Percentiles rank a stretch among this genome's conserved stretches.
Conservation (phyloP, 2,888 invertebrate genomes). For the Aphodius granarius region DNA sequence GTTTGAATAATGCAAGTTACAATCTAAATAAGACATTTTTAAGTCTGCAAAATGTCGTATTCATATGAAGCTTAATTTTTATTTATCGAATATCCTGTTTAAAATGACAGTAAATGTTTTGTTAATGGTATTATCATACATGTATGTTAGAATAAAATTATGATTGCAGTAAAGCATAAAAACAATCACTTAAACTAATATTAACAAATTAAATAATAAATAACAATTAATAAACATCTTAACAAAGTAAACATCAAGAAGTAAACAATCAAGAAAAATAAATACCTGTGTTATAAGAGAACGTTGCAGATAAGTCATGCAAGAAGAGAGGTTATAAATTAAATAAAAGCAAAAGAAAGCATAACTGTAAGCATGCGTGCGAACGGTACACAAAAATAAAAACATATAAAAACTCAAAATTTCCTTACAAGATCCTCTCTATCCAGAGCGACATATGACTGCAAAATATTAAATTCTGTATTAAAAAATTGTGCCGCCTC, state of each 20-base stretch:
- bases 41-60: too few relatives aligned
- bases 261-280: not conserved
- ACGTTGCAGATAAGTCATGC: constrained; percentile 9
- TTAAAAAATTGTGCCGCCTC: constrained; percentile 18
- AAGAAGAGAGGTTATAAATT: not conserved
- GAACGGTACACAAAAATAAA: constrained; percentile 28
- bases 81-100: too few relatives aligned
- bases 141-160: too few relatives aligned
- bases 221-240: not conserved
- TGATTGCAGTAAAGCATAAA: too few relatives aligned
- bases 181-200: not conserved
- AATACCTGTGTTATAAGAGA: not conserved
- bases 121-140: too few relatives aligned
- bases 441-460: constrained; percentile 63
- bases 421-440: constrained; percentile 50
- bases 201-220: not conserved
- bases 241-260: not conserved
- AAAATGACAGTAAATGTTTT: too few relatives aligned
- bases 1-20: too few relatives aligned
- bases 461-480: constrained; percentile 47
- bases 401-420: constrained; percentile 37
- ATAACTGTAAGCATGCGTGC: constrained; percentile 11
- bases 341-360: constrained; percentile 3
- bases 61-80: too few relatives aligned
- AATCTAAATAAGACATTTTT: too few relatives aligned